Base-by-base conservation (phyloP, 1,140 invertebrate species). In the Drosophila rufa region DNA sequence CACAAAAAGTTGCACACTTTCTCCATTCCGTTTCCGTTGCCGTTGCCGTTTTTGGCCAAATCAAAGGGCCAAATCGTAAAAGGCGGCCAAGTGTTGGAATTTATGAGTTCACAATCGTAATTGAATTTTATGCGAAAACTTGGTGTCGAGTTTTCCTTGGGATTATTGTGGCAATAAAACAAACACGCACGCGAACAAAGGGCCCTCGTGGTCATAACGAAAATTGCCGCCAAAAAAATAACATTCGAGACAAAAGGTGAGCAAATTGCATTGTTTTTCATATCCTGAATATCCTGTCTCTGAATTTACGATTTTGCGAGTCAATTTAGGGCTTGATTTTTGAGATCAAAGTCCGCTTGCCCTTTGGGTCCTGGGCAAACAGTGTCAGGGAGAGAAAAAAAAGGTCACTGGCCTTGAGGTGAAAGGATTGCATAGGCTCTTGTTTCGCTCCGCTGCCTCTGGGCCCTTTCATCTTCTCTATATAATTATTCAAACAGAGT, bases 71-170 rank as follows among this genome's bases (percentile, higher is more conserved):
- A 64, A 85, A 77, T 82, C 82, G 75, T 86, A 79, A 86, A 85
- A 79, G 43, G 62, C 66, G 64, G 68, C 65, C 74, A 89, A 89
- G 84, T 89, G 85, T 75, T 79, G 56, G 71, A 81, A 85, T 90
- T 90, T 85, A 82, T 82, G 70, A 59, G 69, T 74, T 67, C 62
- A 65, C 80, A 89, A 89, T 89, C 64, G 84, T 89, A 89, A 89
- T 89, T 89, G 85, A 89, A 89, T 89, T 90, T 82, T 79, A 90
- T 79, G 83, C 60, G 68, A 82, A 87, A 87, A 87, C 67, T 87
- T 89, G 53, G 53, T 45, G 62, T 43, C 55, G 43, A 70, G 66
- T 80, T 74, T 68, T 62, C 17, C 33, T 27, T 11, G n/a, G 76
- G 53, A 64, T 55, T 61, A 61, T 64, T 66, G 57, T 56, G 62